Percentiles rank a stretch among this genome's conserved stretches.
Evolutionary conservation across 2,113 vertebrate species (phyloP).

Genomic region (Passer montanus): DNA sequence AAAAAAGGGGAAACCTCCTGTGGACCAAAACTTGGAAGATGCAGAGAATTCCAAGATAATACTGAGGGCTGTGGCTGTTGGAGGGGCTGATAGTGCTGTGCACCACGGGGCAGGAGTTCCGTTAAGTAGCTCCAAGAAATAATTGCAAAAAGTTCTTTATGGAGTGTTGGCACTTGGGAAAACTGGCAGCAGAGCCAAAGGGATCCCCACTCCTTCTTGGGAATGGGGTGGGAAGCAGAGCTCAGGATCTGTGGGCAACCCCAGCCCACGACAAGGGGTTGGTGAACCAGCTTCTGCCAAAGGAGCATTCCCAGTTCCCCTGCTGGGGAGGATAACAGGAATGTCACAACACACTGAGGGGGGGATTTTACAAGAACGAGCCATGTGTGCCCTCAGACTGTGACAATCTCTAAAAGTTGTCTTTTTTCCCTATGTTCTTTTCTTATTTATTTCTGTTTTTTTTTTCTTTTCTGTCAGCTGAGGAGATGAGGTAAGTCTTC

Average conservation of each 20-base stretch:
- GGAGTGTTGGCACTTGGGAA: not conserved
- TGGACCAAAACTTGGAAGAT: slow-evolving; percentile 12
- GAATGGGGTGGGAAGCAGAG: not conserved
- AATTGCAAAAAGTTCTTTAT: not conserved
- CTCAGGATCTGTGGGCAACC: accelerated
- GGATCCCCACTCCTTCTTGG: accelerated
- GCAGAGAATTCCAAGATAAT: not conserved
- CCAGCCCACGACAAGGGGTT: accelerated
- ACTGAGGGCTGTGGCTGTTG: not conserved
- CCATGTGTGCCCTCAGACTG: accelerated
- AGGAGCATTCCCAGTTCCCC: accelerated
- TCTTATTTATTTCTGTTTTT: not conserved
- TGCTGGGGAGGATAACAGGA: accelerated
- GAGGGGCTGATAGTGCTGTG: accelerated
- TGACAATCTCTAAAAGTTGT: not conserved
- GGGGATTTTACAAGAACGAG: not conserved
- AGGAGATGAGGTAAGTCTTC: not conserved
- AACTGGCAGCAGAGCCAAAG: not conserved
- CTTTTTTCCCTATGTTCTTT: too few relatives aligned
- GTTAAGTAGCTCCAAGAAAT: not conserved
- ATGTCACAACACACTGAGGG: accelerated
- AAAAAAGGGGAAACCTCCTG: not conserved
- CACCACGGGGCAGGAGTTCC: not conserved
- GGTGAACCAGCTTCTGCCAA: not conserved
- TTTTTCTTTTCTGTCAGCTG: not conserved